Evolutionary conservation across 2,797 vertebrate species (phyloP), one percentile per base, ranked within the genome.

Genomic region (Platyrinchus mystaceus): DNA sequence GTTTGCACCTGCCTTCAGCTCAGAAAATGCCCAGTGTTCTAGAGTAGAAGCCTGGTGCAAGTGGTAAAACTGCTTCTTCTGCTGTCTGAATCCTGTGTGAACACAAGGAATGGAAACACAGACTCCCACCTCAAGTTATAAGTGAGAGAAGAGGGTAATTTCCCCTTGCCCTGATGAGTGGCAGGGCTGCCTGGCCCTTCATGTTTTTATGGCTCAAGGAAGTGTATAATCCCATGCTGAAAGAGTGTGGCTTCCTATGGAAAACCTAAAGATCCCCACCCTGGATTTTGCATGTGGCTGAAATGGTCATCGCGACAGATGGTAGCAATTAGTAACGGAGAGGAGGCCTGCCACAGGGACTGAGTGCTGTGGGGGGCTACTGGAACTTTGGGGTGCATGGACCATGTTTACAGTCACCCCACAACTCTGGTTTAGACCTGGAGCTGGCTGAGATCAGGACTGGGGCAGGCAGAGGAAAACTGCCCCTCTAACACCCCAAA

Each of bases 201-300:
- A 27, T 77, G 63, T 66, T 74, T 77, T 94, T 89, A 69, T 2
- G 4, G 69, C 56, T 90, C 6, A 1, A 93, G 71, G 52, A 94
- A 94, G 24, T 82, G 27, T 46, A 76, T 86, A 90, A 95, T 93
- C 69, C 53, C 36, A 70, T 80, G 59, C 84, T 92, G 84, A 92
- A 93, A 67, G 41, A 90, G 58, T 83, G 41, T 49, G 28, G 37
- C 70, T 96, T 96, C 78, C 92, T 64, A 76, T 14, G 47, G 81
- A 95, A 93, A 93, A 83, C 21, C 23, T 43, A 22, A 90, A 79
- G 41, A 36, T 49, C 50, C 34, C 28, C 55, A 37, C 39, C 39
- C 69, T 73, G 46, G 34, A 52, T 78, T 91, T 84, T 27, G 16
- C 73, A 66, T 32, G 37, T 26, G 2, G 21, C 41, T 82, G 52